Base-by-base conservation (phyloP, 2,113 vertebrate genomes). In the Greenwoodochromis staneri region DNA sequence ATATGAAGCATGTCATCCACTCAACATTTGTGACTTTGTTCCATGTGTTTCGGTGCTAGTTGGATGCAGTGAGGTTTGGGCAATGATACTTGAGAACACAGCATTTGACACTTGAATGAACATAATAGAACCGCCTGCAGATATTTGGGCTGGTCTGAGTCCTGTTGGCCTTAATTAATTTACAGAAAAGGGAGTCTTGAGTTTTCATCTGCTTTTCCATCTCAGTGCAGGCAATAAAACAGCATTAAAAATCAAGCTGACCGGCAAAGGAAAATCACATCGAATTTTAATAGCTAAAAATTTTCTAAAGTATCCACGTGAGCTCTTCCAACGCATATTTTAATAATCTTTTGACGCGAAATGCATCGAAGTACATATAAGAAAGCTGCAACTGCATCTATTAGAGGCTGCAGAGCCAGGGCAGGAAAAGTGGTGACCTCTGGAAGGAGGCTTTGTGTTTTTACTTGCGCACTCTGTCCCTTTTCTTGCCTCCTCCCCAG, bases 401-500 rank as follows among this genome's bases (percentile, higher is more conserved):
- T 47, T 49, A 78, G 29, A 19, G 27, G 45, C 4, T 78, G 45
- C 73, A 78, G 27, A 31, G 27, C 17, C 10, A 12, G 45, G 45
- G 73, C 7, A 51, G 42, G 73, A 51, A 51, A 51, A 51, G 27
- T 19, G 73, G 27, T n/a, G 73, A 51, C 73, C 4, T 81, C 47
- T 54, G 9, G n/a, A n/a, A 6, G 69, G 42, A 27, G 51, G 47
- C 66, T 63, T 49, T 31, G 69, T 53, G 84, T 84, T 89, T 69
- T 90, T 90, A 95, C 93, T 95, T 96, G 85, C 16, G 36, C 38
- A 88, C 61, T 80, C 96, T 96, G 66, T 76, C 88, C 91, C 97
- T 97, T 96, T 97, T 98, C 96, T 97, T 99, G 84, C 98, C 99
- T 85, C 96, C 96, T 93, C 98, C 98, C 99, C 98, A 99, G 95